Percentiles rank a stretch among this genome's conserved stretches.
Conservation (phyloP, 2,113 vertebrate genomes). For the Anthoscopus minutus region DNA sequence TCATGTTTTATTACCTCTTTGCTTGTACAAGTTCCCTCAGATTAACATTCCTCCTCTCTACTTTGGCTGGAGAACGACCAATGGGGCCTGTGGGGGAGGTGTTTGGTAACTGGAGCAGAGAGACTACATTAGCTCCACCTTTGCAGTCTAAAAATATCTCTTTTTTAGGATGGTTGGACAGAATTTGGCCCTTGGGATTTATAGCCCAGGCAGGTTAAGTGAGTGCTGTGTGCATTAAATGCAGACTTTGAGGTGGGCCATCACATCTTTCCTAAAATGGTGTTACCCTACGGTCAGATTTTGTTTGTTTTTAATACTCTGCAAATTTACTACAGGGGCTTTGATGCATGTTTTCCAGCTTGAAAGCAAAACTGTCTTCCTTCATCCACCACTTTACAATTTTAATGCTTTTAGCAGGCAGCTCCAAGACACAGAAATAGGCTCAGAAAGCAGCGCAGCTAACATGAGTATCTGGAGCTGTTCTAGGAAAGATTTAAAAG, state of each 20-base stretch:
- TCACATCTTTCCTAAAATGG: background rate
- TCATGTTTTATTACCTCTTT: background rate
- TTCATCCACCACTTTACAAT: slow-evolving; percentile 6
- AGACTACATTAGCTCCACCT: background rate
- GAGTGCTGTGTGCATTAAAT: slow-evolving; percentile 5
- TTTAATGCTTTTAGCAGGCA: slow-evolving; percentile 52
- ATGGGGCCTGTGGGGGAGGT: background rate
- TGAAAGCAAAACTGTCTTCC: slow-evolving; percentile 42
- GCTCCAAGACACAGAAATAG: background rate
- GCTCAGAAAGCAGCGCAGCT: background rate
- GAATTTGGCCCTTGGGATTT: slow-evolving; percentile 16
- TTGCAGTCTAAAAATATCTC: background rate
- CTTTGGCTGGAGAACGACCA: background rate
- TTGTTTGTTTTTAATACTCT: slow-evolving; percentile 50
- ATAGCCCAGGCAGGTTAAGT: slow-evolving; percentile 4
- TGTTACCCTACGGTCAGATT: slow-evolving; percentile 45
- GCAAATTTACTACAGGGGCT: slow-evolving; percentile 29
- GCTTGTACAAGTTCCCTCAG: accelerated
- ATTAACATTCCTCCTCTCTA: background rate
- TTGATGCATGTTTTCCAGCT: slow-evolving; percentile 54
- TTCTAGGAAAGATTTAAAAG: background rate
- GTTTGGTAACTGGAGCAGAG: background rate
- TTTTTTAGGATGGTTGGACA: background rate
- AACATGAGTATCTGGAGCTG: background rate
- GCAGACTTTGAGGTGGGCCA: slow-evolving; percentile 28